Evolutionary conservation across 1,140 invertebrate species (phyloP), one percentile per base, ranked within the genome.

Genomic region (Leptopilina boulardi): DNA sequence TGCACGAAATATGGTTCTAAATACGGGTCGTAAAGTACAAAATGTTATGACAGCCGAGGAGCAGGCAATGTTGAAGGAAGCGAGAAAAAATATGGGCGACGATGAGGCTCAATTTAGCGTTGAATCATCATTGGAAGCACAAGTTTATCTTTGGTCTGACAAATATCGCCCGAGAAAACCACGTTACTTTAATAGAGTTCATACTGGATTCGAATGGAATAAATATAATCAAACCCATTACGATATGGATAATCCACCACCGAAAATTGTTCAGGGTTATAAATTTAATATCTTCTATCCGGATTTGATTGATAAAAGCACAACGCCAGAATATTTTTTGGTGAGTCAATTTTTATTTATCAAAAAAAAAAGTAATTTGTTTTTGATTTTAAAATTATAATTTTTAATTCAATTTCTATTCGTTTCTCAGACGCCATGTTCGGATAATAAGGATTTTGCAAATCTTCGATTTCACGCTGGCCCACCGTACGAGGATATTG

Each of bases 251-350:
- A 99, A 99, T 93, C 99, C 99, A 47, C 99, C 99, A 18, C 99
- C 99, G 0, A 99, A 99, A 92, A 99, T 99, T 87, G 99, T 99
- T 0, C 99, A 99, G 91, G 99, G 99, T 30, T 99, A 99, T 92
- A 99, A 99, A 89, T 99, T 99, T 91, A 99, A 99, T 92, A 99
- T 99, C 79, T 99, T 99, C 91, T 99, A 99, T 93, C 99, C 99
- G 0, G 99, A 99, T 93, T 93, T 99, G 54, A 99, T 99, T 83
- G 97, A 99, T 88, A 99, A 99, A 87, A 94, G 94, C 70, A 93
- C 95, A 72, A 99, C 99, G 11, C 99, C 99, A 0, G 95, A 98
- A 87, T 99, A 99, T 89, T 97, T 94, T 72, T 91, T 99, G 89
- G 95, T 96, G 91, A 92, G 92, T 66, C 15, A 0, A 18, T 18